Conservation (phyloP, 2,113 vertebrate species). For the Syngnathus floridae region DNA sequence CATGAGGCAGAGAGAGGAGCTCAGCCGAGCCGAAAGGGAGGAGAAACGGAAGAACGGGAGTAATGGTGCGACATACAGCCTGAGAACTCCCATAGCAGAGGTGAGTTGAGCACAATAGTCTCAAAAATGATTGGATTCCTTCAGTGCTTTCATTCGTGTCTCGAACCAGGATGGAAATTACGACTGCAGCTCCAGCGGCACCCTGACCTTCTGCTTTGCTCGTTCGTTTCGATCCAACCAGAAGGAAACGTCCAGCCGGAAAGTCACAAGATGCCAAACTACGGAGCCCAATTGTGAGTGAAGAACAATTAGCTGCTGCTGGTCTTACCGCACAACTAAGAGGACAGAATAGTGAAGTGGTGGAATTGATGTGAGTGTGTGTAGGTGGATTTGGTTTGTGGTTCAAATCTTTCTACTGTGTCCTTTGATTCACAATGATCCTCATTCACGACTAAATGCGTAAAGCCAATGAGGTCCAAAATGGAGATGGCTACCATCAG, state of each 20-base stretch:
- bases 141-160: conserved; percentile 8
- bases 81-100: conserved; percentile 68
- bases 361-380: conserved; percentile 6
- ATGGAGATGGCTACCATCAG: not conserved
- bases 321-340: conserved; percentile 26
- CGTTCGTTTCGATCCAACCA: conserved; percentile 75
- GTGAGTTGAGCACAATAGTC: conserved; percentile 56
- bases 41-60: conserved; percentile 39
- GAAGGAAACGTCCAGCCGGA: conserved; percentile 77
- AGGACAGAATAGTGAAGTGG: conserved; percentile 15
- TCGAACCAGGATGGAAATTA: conserved; percentile 79
- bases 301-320: conserved; percentile 24
- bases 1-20: conserved; percentile 80
- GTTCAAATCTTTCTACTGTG: conserved; percentile 18
- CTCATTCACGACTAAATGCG: not conserved
- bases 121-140: not conserved
- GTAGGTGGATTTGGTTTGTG: conserved; percentile 16
- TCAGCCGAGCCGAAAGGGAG: conserved; percentile 46
- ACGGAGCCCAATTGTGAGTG: conserved; percentile 63
- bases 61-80: conserved; percentile 62
- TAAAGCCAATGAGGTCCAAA: not conserved
- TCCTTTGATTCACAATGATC: not conserved
- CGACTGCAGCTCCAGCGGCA: conserved; percentile 82
- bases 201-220: conserved; percentile 86
- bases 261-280: conserved; percentile 67